A percentile compares a stretch with the other conserved stretches of the same genome.
Conservation (phyloP, 2,888 invertebrate genomes). For the Rhagium mordax region DNA sequence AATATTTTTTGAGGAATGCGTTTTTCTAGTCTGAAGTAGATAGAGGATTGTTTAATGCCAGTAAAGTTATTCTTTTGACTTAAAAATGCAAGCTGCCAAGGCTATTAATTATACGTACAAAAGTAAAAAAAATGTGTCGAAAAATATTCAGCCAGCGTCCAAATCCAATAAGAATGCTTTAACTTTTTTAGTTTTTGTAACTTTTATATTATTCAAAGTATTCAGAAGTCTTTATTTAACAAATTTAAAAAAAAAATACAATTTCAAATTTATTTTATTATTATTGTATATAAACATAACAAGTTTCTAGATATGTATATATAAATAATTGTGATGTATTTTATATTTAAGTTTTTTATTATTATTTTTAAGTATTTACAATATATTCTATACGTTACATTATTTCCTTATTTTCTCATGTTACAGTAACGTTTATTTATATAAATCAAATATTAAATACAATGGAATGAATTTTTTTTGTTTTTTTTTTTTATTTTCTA, state of each 20-base stretch:
- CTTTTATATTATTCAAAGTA: background rate
- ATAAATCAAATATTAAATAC: conserved; percentile 17
- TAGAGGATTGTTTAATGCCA: background rate
- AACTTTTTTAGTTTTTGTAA: background rate
- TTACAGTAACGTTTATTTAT: conserved; percentile 43
- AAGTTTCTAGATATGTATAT: conserved; percentile 47
- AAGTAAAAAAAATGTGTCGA: background rate
- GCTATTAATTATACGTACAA: background rate
- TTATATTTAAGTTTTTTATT: conserved; percentile 45
- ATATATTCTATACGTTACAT: conserved; percentile 25
- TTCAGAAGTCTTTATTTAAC: conserved; percentile 32
- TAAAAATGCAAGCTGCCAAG: background rate
- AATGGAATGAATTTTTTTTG: conserved; percentile 31
- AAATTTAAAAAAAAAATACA: conserved; percentile 28
- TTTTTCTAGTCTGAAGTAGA: conserved; percentile 28
- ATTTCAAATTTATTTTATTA: conserved; percentile 27
- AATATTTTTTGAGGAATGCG: conserved; percentile 10
- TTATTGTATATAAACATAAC: conserved; percentile 45
- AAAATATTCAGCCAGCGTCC: conserved; percentile 16
- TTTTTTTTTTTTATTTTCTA: conserved; percentile 25
- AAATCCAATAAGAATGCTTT: conserved; percentile 3
- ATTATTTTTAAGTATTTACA: conserved; percentile 24
- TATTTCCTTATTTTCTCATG: conserved; percentile 30
- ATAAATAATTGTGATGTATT: conserved; percentile 46
- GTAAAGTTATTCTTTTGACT: background rate